phyloP scores from a whole-genome alignment of 1,140 invertebrate species.

The Neocloeon triangulifer region DNA sequence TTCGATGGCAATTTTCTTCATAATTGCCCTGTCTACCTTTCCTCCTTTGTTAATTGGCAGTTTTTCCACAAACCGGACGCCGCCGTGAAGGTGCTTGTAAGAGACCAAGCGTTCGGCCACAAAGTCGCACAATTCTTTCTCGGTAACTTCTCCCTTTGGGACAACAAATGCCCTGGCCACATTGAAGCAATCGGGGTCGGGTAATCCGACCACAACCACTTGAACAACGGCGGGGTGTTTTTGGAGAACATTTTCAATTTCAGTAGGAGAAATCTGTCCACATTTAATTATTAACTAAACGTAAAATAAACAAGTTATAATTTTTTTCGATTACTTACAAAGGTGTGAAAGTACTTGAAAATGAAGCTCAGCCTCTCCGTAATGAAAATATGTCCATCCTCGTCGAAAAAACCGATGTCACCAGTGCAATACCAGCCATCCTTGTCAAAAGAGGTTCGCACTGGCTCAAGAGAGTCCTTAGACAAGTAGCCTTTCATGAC shows the following conservation, averaged over 20 bases:
- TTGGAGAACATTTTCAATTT: conserved; percentile 7
- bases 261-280: conserved; percentile 8
- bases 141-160: background rate
- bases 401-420: conserved; percentile 14
- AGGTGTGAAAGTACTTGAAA: conserved; percentile 12
- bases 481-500: background rate
- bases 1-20: background rate
- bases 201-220: conserved; percentile 5
- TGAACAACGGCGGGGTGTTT: conserved; percentile 5
- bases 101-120: background rate
- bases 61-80: conserved; percentile 2
- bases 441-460: background rate
- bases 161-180: background rate
- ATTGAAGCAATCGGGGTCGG: conserved; percentile 2
- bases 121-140: background rate
- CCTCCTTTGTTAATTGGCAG: background rate
- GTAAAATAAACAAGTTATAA: too few relatives aligned
- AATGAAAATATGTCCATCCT: conserved; percentile 13
- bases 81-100: conserved; percentile 4
- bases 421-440: conserved; percentile 15
- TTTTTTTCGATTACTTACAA: conserved; percentile 1
- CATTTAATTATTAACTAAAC: too few relatives aligned
- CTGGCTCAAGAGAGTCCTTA: background rate
- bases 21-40: background rate
- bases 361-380: conserved; percentile 15